Conservation (phyloP, 2,888 invertebrate species). For the Bursaphelenchus okinawaensis region DNA sequence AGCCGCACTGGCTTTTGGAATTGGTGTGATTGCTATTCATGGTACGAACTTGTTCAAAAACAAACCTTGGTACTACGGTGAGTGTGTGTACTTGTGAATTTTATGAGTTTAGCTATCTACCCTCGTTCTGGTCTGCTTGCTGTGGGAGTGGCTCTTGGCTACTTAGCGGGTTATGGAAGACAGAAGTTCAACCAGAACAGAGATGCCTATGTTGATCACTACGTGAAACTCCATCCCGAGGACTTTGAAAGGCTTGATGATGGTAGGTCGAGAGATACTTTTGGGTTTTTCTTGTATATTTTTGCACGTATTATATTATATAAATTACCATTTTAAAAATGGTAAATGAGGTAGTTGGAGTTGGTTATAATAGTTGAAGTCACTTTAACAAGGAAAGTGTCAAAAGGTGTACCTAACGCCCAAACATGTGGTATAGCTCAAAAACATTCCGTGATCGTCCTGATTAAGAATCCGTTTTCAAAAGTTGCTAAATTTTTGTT, state of each 20-base stretch:
- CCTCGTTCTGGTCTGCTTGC: slow-evolving; percentile 31
- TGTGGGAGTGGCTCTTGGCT: slow-evolving; percentile 38
- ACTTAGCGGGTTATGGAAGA: slow-evolving; percentile 40
- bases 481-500: too few relatives aligned
- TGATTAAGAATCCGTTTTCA: too few relatives aligned
- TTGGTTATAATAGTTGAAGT: too few relatives aligned
- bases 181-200: slow-evolving; percentile 45
- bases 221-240: slow-evolving; percentile 50
- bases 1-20: slow-evolving; percentile 12
- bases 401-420: too few relatives aligned
- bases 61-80: slow-evolving; percentile 54
- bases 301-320: too few relatives aligned
- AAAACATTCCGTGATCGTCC: too few relatives aligned
- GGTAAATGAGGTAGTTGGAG: too few relatives aligned
- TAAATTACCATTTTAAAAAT: too few relatives aligned
- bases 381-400: too few relatives aligned
- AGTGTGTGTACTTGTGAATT: slow-evolving; percentile 8
- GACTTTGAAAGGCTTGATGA: slow-evolving; percentile 53
- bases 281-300: too few relatives aligned
- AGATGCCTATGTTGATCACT: slow-evolving; percentile 55
- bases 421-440: too few relatives aligned
- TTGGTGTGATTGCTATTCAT: slow-evolving; percentile 19
- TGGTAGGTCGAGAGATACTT: slow-evolving; percentile 29
- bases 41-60: slow-evolving; percentile 44
- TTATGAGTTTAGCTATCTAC: slow-evolving; percentile 19